Conservation (phyloP, 2,888 invertebrate species). For the Cantharis flavilabris region DNA sequence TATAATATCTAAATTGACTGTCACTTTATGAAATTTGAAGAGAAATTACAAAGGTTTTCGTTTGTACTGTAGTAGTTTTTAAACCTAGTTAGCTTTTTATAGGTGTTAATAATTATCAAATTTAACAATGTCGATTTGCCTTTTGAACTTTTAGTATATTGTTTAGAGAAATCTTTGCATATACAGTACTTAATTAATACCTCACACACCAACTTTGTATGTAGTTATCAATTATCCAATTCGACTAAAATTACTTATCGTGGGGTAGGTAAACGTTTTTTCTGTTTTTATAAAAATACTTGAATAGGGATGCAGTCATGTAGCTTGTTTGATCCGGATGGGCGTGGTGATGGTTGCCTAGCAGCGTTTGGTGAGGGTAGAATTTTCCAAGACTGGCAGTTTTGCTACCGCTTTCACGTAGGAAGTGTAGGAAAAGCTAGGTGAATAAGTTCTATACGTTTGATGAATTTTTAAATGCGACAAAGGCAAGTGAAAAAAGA, state of each 20-base stretch:
- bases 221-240: neutral
- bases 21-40: too few relatives aligned
- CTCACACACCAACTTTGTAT: neutral
- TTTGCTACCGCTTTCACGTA: conserved; percentile 38
- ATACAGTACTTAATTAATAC: neutral
- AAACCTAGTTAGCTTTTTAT: neutral
- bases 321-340: conserved; percentile 31
- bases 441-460: conserved; percentile 13
- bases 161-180: neutral
- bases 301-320: conserved; percentile 27
- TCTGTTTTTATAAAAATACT: neutral
- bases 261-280: neutral
- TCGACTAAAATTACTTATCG: neutral
- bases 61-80: too few relatives aligned
- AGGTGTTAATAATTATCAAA: neutral
- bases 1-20: too few relatives aligned
- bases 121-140: neutral
- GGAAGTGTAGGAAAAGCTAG: conserved; percentile 37
- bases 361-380: conserved; percentile 50
- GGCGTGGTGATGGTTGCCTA: conserved; percentile 52
- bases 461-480: conserved; percentile 16
- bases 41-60: too few relatives aligned
- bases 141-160: neutral
- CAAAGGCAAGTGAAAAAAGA: conserved; percentile 1
- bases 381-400: conserved; percentile 47